Evolutionary conservation across 1,140 invertebrate genomes (phyloP).

Genomic region (honey bee (Apis mellifera)): Amel_HAv3.1 CM009941.2:5356501-5357000

Average conservation of each 20-base stretch:
- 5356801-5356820: neutral
- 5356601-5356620: too few relatives aligned
- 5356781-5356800: neutral
- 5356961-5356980: neutral
- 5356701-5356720: neutral
- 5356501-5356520: too few relatives aligned
- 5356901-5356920: constrained; percentile 4
- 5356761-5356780: too few relatives aligned
- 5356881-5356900: neutral
- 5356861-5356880: neutral
- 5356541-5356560: too few relatives aligned
- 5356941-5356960: neutral
- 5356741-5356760: too few relatives aligned
- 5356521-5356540: too few relatives aligned
- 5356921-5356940: constrained; percentile 1
- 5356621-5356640: too few relatives aligned
- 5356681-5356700: neutral
- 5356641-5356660: neutral
- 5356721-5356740: too few relatives aligned
- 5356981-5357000: neutral
- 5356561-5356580: too few relatives aligned
- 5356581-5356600: too few relatives aligned
- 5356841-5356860: neutral
- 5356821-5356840: neutral
- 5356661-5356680: neutral